Conservation (phyloP, 2,797 vertebrate genomes). For the Acipenser ruthenus region DNA sequence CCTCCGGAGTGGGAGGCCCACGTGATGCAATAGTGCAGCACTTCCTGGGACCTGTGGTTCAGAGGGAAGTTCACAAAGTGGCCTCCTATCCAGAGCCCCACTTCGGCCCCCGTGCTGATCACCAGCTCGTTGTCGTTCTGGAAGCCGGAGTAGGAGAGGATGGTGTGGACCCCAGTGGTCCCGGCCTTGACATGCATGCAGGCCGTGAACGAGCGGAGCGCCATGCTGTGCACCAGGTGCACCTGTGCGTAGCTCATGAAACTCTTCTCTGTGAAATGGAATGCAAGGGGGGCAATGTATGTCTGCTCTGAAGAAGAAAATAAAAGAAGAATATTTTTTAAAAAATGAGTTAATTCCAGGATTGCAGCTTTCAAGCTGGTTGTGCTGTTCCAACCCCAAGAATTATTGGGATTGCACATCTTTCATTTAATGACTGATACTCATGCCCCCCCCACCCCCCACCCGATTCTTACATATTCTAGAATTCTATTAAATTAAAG, state of each 20-base stretch:
- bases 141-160: conserved; percentile 64
- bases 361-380: no score
- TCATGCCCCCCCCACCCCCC: no score
- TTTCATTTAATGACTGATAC: no score
- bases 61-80: conserved; percentile 61
- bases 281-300: conserved; percentile 52
- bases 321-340: background rate
- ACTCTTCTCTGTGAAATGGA: conserved; percentile 60
- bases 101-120: conserved; percentile 50
- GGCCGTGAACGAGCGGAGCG: conserved; percentile 58
- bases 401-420: no score
- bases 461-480: no score
- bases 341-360: no score
- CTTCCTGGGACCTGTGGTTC: conserved; percentile 38
- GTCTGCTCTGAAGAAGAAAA: conserved; percentile 35
- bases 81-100: conserved; percentile 65
- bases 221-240: conserved; percentile 37
- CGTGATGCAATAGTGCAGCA: conserved; percentile 67
- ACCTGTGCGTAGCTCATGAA: conserved; percentile 53
- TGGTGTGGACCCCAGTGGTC: conserved; percentile 39
- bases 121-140: conserved; percentile 59
- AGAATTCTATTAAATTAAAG: no score
- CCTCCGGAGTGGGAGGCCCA: conserved; percentile 61
- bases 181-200: conserved; percentile 62
- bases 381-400: no score